phyloP scores from a whole-genome alignment of 2,888 invertebrate genomes.

The Andrena fulva region DNA sequence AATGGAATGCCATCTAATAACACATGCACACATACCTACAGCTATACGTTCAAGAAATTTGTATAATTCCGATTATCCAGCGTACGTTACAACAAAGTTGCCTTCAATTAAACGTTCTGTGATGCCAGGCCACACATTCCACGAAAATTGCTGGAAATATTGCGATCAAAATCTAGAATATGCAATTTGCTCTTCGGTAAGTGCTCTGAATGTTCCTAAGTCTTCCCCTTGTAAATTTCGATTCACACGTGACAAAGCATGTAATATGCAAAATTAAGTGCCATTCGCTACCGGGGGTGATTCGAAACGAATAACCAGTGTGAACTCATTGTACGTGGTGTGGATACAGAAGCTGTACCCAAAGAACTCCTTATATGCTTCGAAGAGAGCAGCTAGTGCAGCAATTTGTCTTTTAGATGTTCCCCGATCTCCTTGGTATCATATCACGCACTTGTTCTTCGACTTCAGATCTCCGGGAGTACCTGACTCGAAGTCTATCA shows the following conservation, averaged over 20 bases:
- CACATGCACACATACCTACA: not conserved
- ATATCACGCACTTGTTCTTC: slow-evolving; percentile 9
- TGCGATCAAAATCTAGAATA: not conserved
- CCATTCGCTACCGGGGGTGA: no score
- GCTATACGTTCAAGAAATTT: not conserved
- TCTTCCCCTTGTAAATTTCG: not conserved
- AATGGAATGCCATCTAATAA: not conserved
- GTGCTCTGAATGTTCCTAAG: not conserved
- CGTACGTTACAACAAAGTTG: not conserved
- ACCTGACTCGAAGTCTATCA: not conserved
- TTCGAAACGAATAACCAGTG: not conserved
- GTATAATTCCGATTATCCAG: not conserved
- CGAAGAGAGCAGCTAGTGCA: slow-evolving; percentile 1
- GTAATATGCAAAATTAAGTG: no score
- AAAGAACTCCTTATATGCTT: not conserved
- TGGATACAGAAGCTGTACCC: not conserved
- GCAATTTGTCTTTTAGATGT: slow-evolving; percentile 25
- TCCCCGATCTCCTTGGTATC: slow-evolving; percentile 14
- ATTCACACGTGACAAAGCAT: no score
- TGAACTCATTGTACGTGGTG: not conserved
- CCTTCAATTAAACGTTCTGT: not conserved
- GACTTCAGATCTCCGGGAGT: not conserved
- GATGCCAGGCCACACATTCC: not conserved
- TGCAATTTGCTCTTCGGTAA: not conserved
- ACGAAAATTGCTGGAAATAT: not conserved